Percentiles rank a stretch among this genome's conserved stretches.
Conservation (phyloP, 2,113 vertebrate genomes). For the Platycercus adscitus region DNA sequence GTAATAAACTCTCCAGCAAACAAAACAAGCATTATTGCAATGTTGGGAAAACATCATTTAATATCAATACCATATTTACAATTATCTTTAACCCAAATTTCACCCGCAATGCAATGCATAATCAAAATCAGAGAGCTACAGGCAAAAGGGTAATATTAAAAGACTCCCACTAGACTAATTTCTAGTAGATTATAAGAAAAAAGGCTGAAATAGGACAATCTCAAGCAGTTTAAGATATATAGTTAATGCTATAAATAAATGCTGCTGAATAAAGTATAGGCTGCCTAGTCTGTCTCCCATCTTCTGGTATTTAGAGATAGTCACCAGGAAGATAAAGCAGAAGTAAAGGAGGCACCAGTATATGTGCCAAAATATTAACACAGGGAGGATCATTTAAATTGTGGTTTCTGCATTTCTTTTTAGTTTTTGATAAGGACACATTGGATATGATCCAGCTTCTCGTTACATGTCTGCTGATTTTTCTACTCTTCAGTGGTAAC, state of each 20-base stretch:
- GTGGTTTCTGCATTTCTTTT: neutral
- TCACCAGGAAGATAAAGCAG: neutral
- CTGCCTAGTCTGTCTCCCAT: neutral
- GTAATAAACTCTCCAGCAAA: slow-evolving; percentile 91
- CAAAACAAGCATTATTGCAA: slow-evolving; percentile 93
- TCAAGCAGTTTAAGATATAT: slow-evolving; percentile 14
- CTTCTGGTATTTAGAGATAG: neutral
- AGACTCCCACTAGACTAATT: slow-evolving; percentile 28
- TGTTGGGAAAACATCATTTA: slow-evolving; percentile 92
- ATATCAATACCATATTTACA: slow-evolving; percentile 88
- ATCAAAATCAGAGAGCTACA: slow-evolving; percentile 73
- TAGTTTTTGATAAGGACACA: neutral
- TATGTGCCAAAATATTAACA: neutral
- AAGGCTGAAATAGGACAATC: slow-evolving; percentile 3
- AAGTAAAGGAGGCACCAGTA: neutral
- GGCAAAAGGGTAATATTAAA: slow-evolving; percentile 13
- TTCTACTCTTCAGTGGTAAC: neutral
- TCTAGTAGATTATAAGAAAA: slow-evolving; percentile 15
- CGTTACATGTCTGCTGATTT: neutral
- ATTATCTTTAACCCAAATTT: slow-evolving; percentile 91
- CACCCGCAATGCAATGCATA: slow-evolving; percentile 71
- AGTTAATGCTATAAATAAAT: slow-evolving; percentile 19
- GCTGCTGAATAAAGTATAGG: neutral
- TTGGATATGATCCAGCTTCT: slow-evolving; percentile 12
- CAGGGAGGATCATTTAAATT: neutral